Evolutionary conservation across 2,888 invertebrate genomes (phyloP), one percentile per base, ranked within the genome.

Genomic region (Agonopterix subpropinquella): DNA sequence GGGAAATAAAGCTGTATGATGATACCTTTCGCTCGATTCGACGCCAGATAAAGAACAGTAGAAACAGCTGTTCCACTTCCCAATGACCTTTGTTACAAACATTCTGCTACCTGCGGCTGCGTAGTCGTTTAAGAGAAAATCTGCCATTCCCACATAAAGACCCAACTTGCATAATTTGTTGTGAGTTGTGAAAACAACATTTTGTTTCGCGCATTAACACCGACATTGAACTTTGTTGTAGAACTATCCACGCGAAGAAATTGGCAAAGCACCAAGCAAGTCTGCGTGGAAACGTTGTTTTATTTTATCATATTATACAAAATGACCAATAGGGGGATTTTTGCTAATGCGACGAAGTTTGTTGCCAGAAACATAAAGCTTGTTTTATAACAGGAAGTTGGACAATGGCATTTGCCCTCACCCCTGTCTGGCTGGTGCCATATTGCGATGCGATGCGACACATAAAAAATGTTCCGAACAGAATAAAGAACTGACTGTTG

Each of bases 1-100:
- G 73, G 77, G 80, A 80, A 80, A 76, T 39, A 39, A 76, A 57
- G 65, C 61, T 62, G 64, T 69, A 68, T 69, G 77, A 73, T 78
- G 79, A 79, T 82, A 80, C 86, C 82, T 86, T 86, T 83, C 84
- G 84, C 84, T 87, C 76, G 76, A 79, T 80, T 74, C 76, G 70
- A 75, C 73, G 74, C 67, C 64, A 73, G 77, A 80, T 80, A 77
- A 71, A 73, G 73, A 79, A 72, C 73, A 74, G 74, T 73, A 79
- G 80, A 78, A 82, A 81, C 77, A 62, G 61, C 66, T 77, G 85
- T 74, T 70, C 84, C 62, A 83, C 78, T 84, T 86, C 79, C 74
- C 82, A 81, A 77, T 85, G 81, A 83, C 80, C 82, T 84, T 83
- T 81, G 80, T 82, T 80, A 73, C 67, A 67, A 63, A 70, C 73